Conservation (phyloP, 2,113 vertebrate genomes). For the Microtus montanus region DNA sequence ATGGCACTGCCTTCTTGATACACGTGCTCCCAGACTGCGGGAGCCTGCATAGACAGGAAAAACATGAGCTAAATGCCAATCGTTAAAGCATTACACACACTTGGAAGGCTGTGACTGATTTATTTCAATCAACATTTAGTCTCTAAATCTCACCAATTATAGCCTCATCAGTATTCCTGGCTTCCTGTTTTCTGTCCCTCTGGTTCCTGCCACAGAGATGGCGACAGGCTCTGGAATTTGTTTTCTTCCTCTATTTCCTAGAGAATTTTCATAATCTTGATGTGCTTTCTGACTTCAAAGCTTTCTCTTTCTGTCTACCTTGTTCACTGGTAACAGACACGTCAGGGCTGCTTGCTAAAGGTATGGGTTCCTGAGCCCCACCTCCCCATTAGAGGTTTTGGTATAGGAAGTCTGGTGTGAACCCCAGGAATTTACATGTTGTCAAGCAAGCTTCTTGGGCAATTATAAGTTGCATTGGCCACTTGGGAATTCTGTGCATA, state of each 20-base stretch:
- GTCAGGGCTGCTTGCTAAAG: not conserved
- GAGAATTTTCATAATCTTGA: not conserved
- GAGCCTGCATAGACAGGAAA: not conserved
- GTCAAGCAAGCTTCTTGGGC: not conserved
- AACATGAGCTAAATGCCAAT: not conserved
- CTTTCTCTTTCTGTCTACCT: not conserved
- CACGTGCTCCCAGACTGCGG: not conserved
- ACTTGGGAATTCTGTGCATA: not conserved
- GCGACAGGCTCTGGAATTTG: not conserved
- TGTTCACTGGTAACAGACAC: not conserved
- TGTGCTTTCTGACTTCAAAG: not conserved
- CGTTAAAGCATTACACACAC: not conserved
- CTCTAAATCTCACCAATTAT: not conserved
- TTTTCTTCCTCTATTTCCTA: not conserved
- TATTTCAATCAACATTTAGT: not conserved
- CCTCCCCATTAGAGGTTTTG: not conserved
- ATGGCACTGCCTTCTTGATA: not conserved
- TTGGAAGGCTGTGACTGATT: not conserved
- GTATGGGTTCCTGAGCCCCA: not conserved
- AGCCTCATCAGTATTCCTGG: not conserved
- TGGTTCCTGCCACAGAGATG: not conserved
- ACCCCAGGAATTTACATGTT: not conserved
- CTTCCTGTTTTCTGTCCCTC: not conserved
- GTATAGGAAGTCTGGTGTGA: not conserved
- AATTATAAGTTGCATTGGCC: not conserved